Evolutionary conservation across 1,140 invertebrate species (phyloP).

Genomic region (Drosophila bipectinata): DNA sequence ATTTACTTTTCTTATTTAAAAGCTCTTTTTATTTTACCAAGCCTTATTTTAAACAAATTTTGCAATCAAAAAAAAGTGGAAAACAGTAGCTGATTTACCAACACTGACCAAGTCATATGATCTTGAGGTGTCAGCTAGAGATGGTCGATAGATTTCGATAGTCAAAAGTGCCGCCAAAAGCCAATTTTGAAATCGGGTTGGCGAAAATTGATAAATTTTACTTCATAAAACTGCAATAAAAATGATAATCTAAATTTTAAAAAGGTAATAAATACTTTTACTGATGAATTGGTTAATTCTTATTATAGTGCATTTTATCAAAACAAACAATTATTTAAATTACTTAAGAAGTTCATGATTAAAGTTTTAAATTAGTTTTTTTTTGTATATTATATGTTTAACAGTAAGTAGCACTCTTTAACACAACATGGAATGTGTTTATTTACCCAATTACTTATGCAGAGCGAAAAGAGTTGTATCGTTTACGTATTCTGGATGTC

Average conservation of each 20-base stretch:
- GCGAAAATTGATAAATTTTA: background rate
- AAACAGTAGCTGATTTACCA: background rate
- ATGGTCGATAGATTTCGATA: background rate
- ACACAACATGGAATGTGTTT: slow-evolving; percentile 6
- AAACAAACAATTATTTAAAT: too few species aligned
- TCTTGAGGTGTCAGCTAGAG: background rate
- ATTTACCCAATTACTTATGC: slow-evolving; percentile 24
- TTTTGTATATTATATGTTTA: too few species aligned
- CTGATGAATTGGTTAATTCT: too few species aligned
- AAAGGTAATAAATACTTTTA: background rate
- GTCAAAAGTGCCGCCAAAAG: background rate
- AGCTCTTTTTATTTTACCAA: background rate
- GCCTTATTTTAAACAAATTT: background rate
- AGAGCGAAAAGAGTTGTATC: slow-evolving; percentile 9
- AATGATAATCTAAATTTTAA: background rate
- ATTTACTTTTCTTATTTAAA: background rate
- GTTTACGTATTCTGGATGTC: slow-evolving; percentile 22
- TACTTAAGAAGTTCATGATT: too few species aligned
- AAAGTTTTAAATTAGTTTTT: too few species aligned
- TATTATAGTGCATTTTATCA: too few species aligned
- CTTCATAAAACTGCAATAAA: too few species aligned
- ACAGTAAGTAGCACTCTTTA: too few species aligned
- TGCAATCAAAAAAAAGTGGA: background rate
- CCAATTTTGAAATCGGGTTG: background rate
- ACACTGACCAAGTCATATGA: slow-evolving; percentile 2